Evolutionary conservation across 1,140 invertebrate genomes (phyloP), one percentile per base, ranked within the genome.

Genomic region (Bombus impatiens): DNA sequence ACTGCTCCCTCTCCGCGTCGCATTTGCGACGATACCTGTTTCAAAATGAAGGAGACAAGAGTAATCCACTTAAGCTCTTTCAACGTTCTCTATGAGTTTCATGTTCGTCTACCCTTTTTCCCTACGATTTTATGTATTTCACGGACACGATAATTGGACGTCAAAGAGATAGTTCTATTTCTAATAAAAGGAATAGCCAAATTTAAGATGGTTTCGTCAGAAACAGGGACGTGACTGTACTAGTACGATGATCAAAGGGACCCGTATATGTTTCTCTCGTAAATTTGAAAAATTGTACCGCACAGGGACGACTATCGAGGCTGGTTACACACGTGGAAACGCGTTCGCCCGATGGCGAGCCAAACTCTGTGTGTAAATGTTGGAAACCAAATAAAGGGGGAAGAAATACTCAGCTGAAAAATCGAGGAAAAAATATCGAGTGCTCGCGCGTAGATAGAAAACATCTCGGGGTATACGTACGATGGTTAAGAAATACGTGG

Each of bases 401-500:
- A 28, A 42, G 35, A 42, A 44, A n/a, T 4, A 42, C 4, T 3
- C 9, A 10, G 12, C 10, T 3, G 4, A 53, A 25, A 47, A 44
- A 28, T 25, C 40, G 70, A 44, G 6, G 18, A 28, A 42, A 12
- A 32, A 32, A 47, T 22, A 47, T 47, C 37, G 18, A 67, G 15
- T 44, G 47, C 12, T 72, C 47, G 53, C 28, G 40, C 25, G 76
- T 44, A 65, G 80, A 86, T 42, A 35, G 72, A 81, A 76, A 78
- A 88, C 71, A 75, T 82, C 67, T 35, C 13, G 68, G 76, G 76
- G 68, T 68, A 88, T 53, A 76, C 40, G 67, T n/a, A 78, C 79
- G 88, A 80, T 65, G 62, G 53, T 25, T 18, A 37, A n/a, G 62
- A 62, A 82, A 75, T 62, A 72, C 74, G 92, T 92, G 86, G 89